Base-by-base conservation (phyloP, 2,888 invertebrate genomes). In the Acanthacorydalis orientalis region DNA sequence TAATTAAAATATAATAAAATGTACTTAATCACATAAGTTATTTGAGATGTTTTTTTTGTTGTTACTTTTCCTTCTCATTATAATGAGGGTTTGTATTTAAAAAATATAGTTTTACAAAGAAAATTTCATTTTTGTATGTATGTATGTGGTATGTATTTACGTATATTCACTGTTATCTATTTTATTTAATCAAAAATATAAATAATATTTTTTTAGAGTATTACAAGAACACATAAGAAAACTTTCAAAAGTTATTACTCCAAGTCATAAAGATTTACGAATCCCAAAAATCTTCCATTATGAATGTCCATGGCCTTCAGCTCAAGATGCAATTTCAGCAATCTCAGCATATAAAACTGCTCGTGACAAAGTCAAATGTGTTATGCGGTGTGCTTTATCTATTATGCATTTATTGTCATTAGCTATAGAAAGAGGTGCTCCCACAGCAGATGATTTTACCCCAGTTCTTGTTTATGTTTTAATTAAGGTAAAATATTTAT, bases 381-480 rank as follows among this genome's bases (percentile, higher is more conserved):
- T 90, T 33, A 74, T 82, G 59, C 78, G 91, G 46, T 93, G 95
- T 63, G 86, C 93, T 55, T 83, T 83, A 34, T 89, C 91, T 51
- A 91, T 97, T 55, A 90, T 95, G 83, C 89, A 93, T 63, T 74
- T 97, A 54, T 71, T 97, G 53, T 83, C 86, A 31, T 78, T 96
- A 69, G 83, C 89, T 38, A 83, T 85, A 44, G 79, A 79, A 56
- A 73, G 76, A 41, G 72, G 76, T 43, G 77, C 84, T 16, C 84
- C 91, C 31, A 89, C 95, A 2, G 87, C 90, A 1, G 97, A 98
- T 68, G 96, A 97, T 69, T 80, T 97, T 60, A 85, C 92, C 59
- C 97, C 97, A 1, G 93, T 96, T 23, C 77, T 98, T 52, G 91
- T 98, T 52, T 96, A 85, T 68, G 92, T 98, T 53, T 80, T 97